Evolutionary conservation across 2,888 invertebrate genomes (phyloP), one percentile per base, ranked within the genome.

Genomic region (Melanchra persicariae): DNA sequence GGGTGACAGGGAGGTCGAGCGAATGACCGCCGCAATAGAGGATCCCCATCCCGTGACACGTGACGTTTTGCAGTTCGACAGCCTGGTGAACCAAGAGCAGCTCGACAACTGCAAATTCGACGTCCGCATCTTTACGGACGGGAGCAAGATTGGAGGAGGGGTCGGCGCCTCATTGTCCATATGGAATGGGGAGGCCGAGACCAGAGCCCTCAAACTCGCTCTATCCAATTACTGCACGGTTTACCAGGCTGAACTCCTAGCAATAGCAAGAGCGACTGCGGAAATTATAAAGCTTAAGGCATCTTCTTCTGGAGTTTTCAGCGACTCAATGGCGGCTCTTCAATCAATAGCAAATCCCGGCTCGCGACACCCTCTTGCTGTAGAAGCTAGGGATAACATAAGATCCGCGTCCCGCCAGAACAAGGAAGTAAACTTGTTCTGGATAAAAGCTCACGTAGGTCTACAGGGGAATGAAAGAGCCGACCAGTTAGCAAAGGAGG

Each of bases 231-330:
- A 64, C 17, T 43, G 64, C 54, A 45, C 55, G 0, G 43, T 64
- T 19, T 63, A 63, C 40, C 55, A 64, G 55, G 55, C 45, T 6
- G 55, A 64, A n/a, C n/a, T n/a, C n/a, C n/a, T n/a, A n/a, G n/a
- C n/a, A n/a, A n/a, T n/a, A n/a, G n/a, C n/a, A n/a, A n/a, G n/a
- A n/a, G n/a, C n/a, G n/a, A n/a, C n/a, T n/a, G n/a, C n/a, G n/a
- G n/a, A n/a, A n/a, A n/a, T n/a, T n/a, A n/a, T n/a, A n/a, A n/a
- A n/a, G n/a, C n/a, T n/a, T n/a, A n/a, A n/a, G n/a, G n/a, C n/a
- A n/a, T n/a, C n/a, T n/a, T n/a, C n/a, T n/a, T n/a, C n/a, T n/a
- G n/a, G n/a, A n/a, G n/a, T n/a, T n/a, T n/a, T n/a, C n/a, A n/a
- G n/a, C n/a, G n/a, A n/a, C n/a, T n/a, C n/a, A n/a, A n/a, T n/a